Evolutionary conservation across 2,888 invertebrate genomes (phyloP).

Genomic region (Autographa gamma): DNA sequence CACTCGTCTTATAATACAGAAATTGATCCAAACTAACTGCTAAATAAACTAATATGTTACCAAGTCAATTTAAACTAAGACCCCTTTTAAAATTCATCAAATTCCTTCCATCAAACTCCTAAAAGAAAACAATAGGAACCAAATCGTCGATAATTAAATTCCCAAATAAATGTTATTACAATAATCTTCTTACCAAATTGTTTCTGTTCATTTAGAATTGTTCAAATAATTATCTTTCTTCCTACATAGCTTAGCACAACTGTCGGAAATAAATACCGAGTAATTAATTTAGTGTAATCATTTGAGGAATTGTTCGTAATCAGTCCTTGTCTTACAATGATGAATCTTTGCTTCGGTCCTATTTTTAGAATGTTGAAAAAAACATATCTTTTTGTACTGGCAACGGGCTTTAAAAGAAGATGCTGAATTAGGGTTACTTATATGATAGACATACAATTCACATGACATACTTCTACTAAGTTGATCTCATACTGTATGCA

Average conservation of each 20-base stretch:
- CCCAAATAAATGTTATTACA: slow-evolving; percentile 5
- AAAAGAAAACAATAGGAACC: neutral
- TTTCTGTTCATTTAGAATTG: neutral
- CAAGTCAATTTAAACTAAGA: no score
- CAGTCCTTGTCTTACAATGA: slow-evolving; percentile 23
- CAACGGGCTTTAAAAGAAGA: no score
- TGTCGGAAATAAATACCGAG: slow-evolving; percentile 26
- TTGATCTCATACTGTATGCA: no score
- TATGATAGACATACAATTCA: no score
- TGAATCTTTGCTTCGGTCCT: no score
- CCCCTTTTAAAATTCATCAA: neutral
- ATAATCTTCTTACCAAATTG: neutral
- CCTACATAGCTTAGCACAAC: neutral
- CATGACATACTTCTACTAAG: no score
- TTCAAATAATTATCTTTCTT: neutral
- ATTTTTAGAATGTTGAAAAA: neutral
- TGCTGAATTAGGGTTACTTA: no score
- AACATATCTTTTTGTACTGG: neutral
- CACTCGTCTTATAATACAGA: no score
- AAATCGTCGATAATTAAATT: neutral
- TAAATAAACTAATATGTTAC: no score
- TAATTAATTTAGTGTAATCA: slow-evolving; percentile 30
- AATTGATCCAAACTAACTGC: no score
- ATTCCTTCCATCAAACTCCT: neutral
- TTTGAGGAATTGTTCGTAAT: slow-evolving; percentile 26